Evolutionary conservation across 2,888 invertebrate species (phyloP).

Genomic region (Exephanes ischioxanthus): DNA sequence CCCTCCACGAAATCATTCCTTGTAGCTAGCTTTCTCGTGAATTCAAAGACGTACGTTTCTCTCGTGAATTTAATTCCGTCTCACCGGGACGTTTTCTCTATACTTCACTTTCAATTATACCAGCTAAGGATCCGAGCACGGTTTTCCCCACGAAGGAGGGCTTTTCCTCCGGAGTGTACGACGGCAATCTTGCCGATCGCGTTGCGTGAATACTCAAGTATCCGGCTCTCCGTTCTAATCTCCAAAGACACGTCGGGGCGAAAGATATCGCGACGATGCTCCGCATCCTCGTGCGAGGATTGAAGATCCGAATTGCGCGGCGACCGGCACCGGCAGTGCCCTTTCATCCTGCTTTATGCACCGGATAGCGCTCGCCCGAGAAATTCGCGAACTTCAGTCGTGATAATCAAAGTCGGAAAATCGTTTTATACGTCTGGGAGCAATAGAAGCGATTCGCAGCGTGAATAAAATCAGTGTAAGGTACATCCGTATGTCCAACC

Average conservation of each 20-base stretch:
- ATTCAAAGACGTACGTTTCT: neutral
- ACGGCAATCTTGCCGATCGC: slow-evolving; percentile 74
- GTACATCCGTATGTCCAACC: neutral
- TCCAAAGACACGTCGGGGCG: neutral
- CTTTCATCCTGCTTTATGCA: slow-evolving; percentile 4
- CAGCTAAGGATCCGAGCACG: slow-evolving; percentile 64
- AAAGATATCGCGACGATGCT: slow-evolving; percentile 21
- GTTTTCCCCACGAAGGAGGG: slow-evolving; percentile 42
- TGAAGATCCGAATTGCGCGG: neutral
- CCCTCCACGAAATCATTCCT: slow-evolving; percentile 44
- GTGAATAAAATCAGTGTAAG: neutral
- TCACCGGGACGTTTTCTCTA: slow-evolving; percentile 60
- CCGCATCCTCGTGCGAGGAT: neutral
- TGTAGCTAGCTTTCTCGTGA: neutral
- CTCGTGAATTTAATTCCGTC: slow-evolving; percentile 8
- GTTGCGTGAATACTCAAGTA: slow-evolving; percentile 63
- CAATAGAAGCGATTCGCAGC: neutral
- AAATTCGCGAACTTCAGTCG: slow-evolving; percentile 6
- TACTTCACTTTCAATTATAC: slow-evolving; percentile 75
- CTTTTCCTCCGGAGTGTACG: slow-evolving; percentile 49
- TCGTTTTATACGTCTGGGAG: slow-evolving; percentile 28
- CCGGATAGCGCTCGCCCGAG: neutral
- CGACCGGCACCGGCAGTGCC: neutral
- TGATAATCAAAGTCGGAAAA: slow-evolving; percentile 11
- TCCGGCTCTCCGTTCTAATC: slow-evolving; percentile 32